Evolutionary conservation across 2,888 invertebrate genomes (phyloP), one percentile per base, ranked within the genome.

Genomic region (Microchrysa polita): DNA sequence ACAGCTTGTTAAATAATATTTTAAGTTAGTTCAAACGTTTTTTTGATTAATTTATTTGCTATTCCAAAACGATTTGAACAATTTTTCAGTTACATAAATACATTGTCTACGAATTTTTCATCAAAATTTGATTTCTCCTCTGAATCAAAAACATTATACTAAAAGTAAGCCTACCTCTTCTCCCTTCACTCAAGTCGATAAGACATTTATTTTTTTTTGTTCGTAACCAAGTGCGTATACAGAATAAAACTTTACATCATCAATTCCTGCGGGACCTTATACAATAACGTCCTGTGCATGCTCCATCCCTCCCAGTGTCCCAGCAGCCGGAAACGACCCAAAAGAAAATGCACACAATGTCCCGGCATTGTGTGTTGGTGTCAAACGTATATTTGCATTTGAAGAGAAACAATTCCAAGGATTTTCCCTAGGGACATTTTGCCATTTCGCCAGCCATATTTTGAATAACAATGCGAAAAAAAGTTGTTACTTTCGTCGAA

Each of bases 311-410:
- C n/a, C n/a, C n/a, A n/a, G n/a, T n/a, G n/a, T n/a, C 61, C 27
- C 27, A 34, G 7, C 27, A n/a, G 23, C 2, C 61, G 16, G 60
- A 60, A 61, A 42, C 34, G 14, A 18, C 40, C n/a, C n/a, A n/a
- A 5, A 23, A 23, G 16, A 61, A 48, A 12, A 5, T n/a, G 48
- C 12, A 18, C 40, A 34, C 23, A 60, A 40, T 40, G 27, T 27
- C 27, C n/a, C n/a, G 27, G 23, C 42, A 72, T 72, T 72, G 60
- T 48, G 48, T 48, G 60, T 60, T 44, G 27, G 60, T 72, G 72
- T 60, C 60, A 72, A 72, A 48, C 72, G n/a, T n/a, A n/a, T n/a
- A 59, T 60, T 72, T 72, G 48, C 59, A 72, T 72, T 72, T 60
- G 40, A 42, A 44, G 59, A 60, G 34, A 44, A n/a, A 59, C 18